phyloP scores from a whole-genome alignment of 37 sponge, comb jelly and placozoan species.

The Axinella damicornis region DNA sequence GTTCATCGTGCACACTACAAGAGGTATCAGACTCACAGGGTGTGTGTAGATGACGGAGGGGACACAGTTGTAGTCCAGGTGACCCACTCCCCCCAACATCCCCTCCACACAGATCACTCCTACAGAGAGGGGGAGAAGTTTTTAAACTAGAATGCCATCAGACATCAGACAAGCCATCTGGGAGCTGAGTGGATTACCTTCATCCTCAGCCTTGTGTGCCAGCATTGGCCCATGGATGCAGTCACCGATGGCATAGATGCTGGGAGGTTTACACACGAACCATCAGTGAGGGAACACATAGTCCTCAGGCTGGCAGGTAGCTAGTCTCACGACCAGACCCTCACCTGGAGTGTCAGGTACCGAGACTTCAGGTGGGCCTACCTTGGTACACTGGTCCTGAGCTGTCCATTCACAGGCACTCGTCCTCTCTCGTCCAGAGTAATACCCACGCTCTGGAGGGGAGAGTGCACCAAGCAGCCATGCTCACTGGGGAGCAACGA shows the following conservation, averaged over 20 bases:
- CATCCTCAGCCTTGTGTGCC: constrained; percentile 99
- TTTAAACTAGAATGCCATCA: background rate
- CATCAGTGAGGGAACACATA: no score
- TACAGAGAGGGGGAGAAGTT: no score
- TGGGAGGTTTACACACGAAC: no score
- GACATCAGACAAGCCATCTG: background rate
- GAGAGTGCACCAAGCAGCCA: no score
- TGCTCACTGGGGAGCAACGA: no score
- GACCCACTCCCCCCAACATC: constrained; percentile 82
- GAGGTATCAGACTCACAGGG: constrained; percentile 70
- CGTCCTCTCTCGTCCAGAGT: constrained; percentile 81
- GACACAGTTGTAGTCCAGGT: constrained; percentile 97
- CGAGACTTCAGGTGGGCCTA: background rate
- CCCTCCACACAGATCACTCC: constrained; percentile 94
- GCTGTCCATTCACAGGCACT: constrained; percentile 75
- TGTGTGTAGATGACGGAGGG: constrained; percentile 99
- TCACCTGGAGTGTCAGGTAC: no score
- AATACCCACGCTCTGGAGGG: constrained; percentile 77
- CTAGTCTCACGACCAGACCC: no score
- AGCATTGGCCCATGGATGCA: constrained; percentile 98
- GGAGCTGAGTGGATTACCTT: constrained; percentile 40
- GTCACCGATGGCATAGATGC: constrained; percentile 98
- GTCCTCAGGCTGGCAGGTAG: no score
- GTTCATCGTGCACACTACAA: background rate
- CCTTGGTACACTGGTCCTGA: constrained; percentile 84